Evolutionary conservation across 2,797 vertebrate genomes (phyloP), one percentile per base, ranked within the genome.

Genomic region (Pangasius krempfi): DNA sequence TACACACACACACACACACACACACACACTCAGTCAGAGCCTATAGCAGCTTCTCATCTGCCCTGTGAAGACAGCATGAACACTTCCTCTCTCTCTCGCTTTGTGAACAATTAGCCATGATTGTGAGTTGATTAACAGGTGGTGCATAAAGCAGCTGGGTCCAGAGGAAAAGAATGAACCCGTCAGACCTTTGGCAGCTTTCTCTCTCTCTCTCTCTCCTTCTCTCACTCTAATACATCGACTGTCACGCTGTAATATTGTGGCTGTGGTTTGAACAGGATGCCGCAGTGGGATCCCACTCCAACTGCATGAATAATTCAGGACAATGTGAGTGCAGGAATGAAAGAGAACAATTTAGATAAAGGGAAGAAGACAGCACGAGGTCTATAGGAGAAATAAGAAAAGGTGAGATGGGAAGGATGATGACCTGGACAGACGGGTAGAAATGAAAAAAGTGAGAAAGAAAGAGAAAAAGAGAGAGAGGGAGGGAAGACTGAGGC

Each of bases 221-320:
- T 33, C 5, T 33, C 44, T 68, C 47, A 7, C 82, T 89, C 86
- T 86, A 91, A 80, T 78, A 78, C 33, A 8, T 68, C 30, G 84
- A 88, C 64, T 72, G 72, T 66, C 60, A 79, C 60, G 50, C 54
- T 75, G 66, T 88, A 81, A 68, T 52, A 58, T 72, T 85, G 62
- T 80, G 86, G 78, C 89, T 88, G 64, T 80, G 78, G 89, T 91
- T 89, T 60, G 86, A 91, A 86, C 88, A 58, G 86, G 58, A 54
- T 88, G 86, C 87, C 58, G 60, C 84, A 88, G 79, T 80, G 81
- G 68, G 84, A 90, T 89, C 54, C 87, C 83, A 56, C 90, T 73
- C 81, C 87, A 66, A 73, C 33, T 6, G 62, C 85, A 84, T 92
- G 58, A 90, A 91, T 91, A 91, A 93, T 91, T 89, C 90, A 91